A percentile compares a stretch with the other conserved stretches of the same genome.
These are phyloP conservation scores for Crotalus horridus DNA, from an alignment of 2,113 vertebrate genomes.

Conservation along the genomic window DNA sequence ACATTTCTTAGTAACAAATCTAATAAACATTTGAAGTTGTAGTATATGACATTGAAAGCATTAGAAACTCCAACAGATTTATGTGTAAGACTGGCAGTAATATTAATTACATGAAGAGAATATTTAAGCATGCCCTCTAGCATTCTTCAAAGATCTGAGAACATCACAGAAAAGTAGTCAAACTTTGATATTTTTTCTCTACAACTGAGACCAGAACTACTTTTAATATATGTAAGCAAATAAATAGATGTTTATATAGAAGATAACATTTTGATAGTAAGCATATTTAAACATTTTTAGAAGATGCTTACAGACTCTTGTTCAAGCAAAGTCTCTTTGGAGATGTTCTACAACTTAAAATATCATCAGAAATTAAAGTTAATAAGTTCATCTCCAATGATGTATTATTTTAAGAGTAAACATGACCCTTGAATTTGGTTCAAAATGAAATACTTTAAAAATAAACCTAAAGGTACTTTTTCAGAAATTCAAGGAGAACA, in stretches of 20 bases:
- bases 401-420: background rate
- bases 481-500: background rate
- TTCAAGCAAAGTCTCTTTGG: background rate
- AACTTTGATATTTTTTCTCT: background rate
- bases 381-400: background rate
- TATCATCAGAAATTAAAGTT: background rate
- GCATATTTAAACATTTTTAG: background rate
- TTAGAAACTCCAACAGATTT: background rate
- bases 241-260: background rate
- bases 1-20: background rate
- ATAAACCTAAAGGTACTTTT: background rate
- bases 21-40: background rate
- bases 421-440: background rate
- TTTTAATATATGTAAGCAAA: background rate
- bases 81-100: background rate
- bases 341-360: background rate
- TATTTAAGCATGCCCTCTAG: background rate
- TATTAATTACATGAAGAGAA: background rate
- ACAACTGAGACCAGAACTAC: background rate
- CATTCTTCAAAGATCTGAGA: background rate
- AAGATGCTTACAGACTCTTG: background rate
- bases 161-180: background rate
- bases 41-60: background rate
- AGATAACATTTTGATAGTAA: background rate
- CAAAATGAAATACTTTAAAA: background rate